Conservation (phyloP, 2,888 invertebrate species). For the Philonicus albiceps region DNA sequence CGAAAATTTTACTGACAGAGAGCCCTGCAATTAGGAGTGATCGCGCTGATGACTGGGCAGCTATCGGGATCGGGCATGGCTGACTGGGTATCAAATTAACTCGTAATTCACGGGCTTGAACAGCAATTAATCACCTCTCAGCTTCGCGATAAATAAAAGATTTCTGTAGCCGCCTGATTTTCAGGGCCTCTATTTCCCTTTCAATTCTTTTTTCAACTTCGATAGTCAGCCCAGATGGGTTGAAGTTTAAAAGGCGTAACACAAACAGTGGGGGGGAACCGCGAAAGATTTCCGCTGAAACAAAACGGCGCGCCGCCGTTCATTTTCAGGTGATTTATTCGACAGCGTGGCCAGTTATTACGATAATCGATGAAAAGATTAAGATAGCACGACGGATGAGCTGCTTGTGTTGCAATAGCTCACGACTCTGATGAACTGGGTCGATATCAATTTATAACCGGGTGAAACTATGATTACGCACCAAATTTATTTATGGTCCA, state of each 20-base stretch:
- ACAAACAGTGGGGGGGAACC: not conserved
- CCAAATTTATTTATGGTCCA: not conserved
- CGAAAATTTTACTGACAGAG: not conserved
- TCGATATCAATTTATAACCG: not conserved
- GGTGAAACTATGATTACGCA: not conserved
- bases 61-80: not conserved
- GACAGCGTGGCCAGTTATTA: not conserved
- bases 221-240: not conserved
- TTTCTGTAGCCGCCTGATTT: not conserved
- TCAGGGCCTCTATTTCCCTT: not conserved
- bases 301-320: not conserved
- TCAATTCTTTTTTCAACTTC: not conserved
- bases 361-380: not conserved
- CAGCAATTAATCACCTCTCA: not conserved
- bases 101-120: not conserved
- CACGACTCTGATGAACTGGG: not conserved
- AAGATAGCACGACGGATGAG: not conserved
- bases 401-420: not conserved
- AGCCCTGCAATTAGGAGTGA: not conserved
- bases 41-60: not conserved
- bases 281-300: not conserved
- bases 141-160: not conserved
- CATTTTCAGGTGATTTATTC: not conserved
- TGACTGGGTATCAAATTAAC: not conserved
- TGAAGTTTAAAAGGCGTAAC: not conserved